Conservation (phyloP, 2,888 invertebrate species). For the Eucera pruinosa region DNA sequence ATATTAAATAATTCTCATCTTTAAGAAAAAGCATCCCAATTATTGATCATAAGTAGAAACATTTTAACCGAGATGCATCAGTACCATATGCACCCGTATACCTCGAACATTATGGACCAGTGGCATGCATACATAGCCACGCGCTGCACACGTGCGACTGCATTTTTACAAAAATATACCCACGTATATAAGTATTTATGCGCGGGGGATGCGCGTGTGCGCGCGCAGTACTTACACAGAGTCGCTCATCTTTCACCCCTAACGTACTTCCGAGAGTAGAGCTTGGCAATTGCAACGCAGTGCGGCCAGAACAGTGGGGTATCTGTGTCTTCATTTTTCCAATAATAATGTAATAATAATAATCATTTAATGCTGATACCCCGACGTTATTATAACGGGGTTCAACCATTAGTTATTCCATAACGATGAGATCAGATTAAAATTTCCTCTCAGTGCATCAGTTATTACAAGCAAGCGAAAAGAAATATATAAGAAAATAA, state of each 20-base stretch:
- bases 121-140: slow-evolving; percentile 25
- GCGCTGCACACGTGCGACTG: slow-evolving; percentile 46
- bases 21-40: neutral
- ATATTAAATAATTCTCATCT: neutral
- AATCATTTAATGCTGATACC: neutral
- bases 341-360: slow-evolving; percentile 28
- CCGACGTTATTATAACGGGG: neutral
- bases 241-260: slow-evolving; percentile 24
- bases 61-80: slow-evolving; percentile 2
- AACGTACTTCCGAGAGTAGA: slow-evolving; percentile 36
- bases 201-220: slow-evolving; percentile 37
- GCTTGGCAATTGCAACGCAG: slow-evolving; percentile 46
- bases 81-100: neutral
- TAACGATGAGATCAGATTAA: neutral
- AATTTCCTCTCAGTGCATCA: neutral
- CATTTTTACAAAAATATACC: slow-evolving; percentile 40
- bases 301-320: slow-evolving; percentile 50
- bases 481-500: no score
- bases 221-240: slow-evolving; percentile 23
- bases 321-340: slow-evolving; percentile 37
- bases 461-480: neutral
- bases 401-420: neutral
- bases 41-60: neutral
- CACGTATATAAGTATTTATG: slow-evolving; percentile 37
- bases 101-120: slow-evolving; percentile 15